These are phyloP conservation scores for Cepaea nemoralis DNA, from an alignment of 1,140 invertebrate genomes.

Conservation along the genomic window DNA sequence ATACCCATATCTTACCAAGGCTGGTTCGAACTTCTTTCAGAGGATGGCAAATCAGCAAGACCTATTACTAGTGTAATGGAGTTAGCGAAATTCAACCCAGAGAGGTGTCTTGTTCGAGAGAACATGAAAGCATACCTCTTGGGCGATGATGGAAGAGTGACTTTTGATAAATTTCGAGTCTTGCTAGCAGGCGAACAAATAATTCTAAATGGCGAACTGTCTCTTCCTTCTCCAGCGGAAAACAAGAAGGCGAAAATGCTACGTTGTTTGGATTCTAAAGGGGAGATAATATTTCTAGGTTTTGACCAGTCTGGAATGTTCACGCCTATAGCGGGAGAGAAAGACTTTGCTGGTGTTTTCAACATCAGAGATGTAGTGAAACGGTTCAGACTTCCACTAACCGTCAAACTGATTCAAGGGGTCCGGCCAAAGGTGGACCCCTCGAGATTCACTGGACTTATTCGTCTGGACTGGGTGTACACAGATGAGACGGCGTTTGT, in stretches of 20 bases:
- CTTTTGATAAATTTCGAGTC: constrained; percentile 77
- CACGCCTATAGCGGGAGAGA: constrained; percentile 88
- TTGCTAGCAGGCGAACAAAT: constrained; percentile 85
- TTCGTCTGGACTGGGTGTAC: constrained; percentile 85
- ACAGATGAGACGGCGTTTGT: constrained; percentile 82
- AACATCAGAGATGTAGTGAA: constrained; percentile 83
- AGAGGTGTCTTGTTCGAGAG: constrained; percentile 87
- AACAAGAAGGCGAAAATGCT: constrained; percentile 78
- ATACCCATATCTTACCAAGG: constrained; percentile 92
- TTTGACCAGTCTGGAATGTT: constrained; percentile 90
- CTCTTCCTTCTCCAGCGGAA: constrained; percentile 68
- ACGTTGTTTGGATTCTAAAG: constrained; percentile 86
- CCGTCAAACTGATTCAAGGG: constrained; percentile 90
- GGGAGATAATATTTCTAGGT: constrained; percentile 85
- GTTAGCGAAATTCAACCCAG: constrained; percentile 82
- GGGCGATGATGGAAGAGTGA: constrained; percentile 74
- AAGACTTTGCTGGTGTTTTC: constrained; percentile 93
- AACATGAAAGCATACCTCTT: constrained; percentile 82
- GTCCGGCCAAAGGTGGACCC: constrained; percentile 79
- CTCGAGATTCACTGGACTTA: constrained; percentile 76
- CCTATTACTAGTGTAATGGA: constrained; percentile 90
- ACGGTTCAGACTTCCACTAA: constrained; percentile 87
- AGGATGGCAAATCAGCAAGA: constrained; percentile 89
- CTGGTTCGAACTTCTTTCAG: constrained; percentile 93
- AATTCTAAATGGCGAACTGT: constrained; percentile 80